Percentiles rank a stretch among this genome's conserved stretches.
phyloP scores from a whole-genome alignment of 2,888 invertebrate species.

The Lysandra bellargus region DNA sequence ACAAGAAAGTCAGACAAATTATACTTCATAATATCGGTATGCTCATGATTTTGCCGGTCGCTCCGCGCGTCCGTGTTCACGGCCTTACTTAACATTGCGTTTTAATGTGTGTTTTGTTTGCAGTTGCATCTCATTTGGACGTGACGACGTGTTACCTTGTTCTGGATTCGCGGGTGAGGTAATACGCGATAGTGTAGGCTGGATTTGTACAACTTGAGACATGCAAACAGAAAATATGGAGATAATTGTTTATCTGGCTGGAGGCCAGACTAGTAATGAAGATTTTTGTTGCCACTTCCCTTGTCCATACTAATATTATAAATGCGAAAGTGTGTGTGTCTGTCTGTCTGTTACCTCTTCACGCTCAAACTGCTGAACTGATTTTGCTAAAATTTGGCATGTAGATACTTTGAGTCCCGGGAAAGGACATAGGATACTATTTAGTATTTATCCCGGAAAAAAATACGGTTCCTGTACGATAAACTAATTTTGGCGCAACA shows the following conservation, averaged over 20 bases:
- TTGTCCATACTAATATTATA: too few relatives aligned
- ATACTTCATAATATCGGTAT: not conserved
- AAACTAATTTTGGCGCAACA: too few relatives aligned
- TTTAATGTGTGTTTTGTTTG: slow-evolving; percentile 16
- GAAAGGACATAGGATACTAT: too few relatives aligned
- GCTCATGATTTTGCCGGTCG: not conserved
- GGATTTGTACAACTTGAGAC: not conserved
- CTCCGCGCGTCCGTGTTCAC: not conserved
- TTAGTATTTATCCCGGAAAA: too few relatives aligned
- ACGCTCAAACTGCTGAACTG: too few relatives aligned
- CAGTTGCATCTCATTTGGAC: slow-evolving; percentile 17
- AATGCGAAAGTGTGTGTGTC: too few relatives aligned
- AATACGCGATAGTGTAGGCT: slow-evolving; percentile 10
- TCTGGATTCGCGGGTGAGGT: slow-evolving; percentile 25
- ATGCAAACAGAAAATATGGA: not conserved
- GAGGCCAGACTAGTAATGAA: not conserved
- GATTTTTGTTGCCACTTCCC: not conserved
- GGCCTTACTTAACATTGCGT: slow-evolving; percentile 8
- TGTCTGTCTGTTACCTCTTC: too few relatives aligned
- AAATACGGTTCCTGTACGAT: too few relatives aligned
- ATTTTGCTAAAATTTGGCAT: too few relatives aligned
- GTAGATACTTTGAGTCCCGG: too few relatives aligned
- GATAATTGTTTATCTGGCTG: slow-evolving; percentile 1
- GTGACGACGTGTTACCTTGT: slow-evolving; percentile 27
- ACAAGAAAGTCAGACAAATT: not conserved